Evolutionary conservation across 2,113 vertebrate species (phyloP).

Genomic region (Propithecus coquereli): DNA sequence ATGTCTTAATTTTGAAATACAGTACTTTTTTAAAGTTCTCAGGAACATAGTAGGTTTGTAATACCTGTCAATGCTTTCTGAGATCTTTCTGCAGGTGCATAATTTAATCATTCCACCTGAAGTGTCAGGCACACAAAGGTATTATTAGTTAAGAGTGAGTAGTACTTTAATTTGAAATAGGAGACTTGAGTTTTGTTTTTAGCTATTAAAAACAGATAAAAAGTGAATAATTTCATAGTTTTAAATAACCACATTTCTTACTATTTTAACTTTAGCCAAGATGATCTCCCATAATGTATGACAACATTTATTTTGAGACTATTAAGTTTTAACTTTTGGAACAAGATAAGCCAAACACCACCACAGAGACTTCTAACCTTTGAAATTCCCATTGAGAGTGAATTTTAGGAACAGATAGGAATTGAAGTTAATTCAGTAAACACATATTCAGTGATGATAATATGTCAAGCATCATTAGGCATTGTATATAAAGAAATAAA

Average conservation of each 20-base stretch:
- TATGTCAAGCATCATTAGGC: neutral
- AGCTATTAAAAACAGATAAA: slow-evolving; percentile 60
- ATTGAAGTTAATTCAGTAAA: neutral
- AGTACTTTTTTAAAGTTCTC: slow-evolving; percentile 45
- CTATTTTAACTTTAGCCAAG: slow-evolving; percentile 46
- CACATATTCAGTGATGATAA: neutral
- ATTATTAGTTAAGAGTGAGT: slow-evolving; percentile 80
- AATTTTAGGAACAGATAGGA: neutral
- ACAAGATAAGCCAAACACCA: slow-evolving; percentile 39
- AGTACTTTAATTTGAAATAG: slow-evolving; percentile 76
- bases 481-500: neutral
- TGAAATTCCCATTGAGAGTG: neutral
- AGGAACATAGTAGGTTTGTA: slow-evolving; percentile 77
- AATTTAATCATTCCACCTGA: slow-evolving; percentile 85
- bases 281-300: neutral
- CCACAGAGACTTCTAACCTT: neutral
- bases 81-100: slow-evolving; percentile 76
- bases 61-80: slow-evolving; percentile 76
- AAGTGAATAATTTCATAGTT: slow-evolving; percentile 35
- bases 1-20: slow-evolving; percentile 70
- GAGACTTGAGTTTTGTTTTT: slow-evolving; percentile 67
- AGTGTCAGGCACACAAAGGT: slow-evolving; percentile 78
- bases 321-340: slow-evolving; percentile 15
- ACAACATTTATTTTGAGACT: slow-evolving; percentile 24
- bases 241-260: slow-evolving; percentile 56